Base-by-base conservation (phyloP, 2,888 invertebrate species). In the Leptinotarsa tumamoca region DNA sequence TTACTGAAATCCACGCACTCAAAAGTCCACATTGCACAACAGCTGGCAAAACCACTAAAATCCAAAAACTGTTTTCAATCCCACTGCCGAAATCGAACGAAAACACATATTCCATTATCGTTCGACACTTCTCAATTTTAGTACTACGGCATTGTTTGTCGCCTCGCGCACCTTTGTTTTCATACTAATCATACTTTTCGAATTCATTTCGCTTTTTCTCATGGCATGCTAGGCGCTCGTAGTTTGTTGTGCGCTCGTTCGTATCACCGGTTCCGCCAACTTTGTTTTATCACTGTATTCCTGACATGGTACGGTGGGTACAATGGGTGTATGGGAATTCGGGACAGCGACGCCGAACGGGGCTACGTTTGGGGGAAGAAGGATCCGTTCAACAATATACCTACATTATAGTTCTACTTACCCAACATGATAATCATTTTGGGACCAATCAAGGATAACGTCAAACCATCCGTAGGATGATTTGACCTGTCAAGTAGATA, bases 221-320 rank as follows among this genome's bases (percentile, higher is more conserved):
- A 71, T 67, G 72, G 66, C 72, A 67, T 51, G 67, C 67, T 66
- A 67, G 67, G 61, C 51, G 61, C 18, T 56, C 67, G 58, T 67
- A 68, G 68, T 61, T 68, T 69, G 74, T 73, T 76, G 77, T 77
- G 68, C 74, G 77, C 58, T 77, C 77, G 77, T 61, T 71, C 77
- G 77, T 77, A 77, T 77, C 74, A 74, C 77, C 77, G 77, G 74
- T 77, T 77, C 73, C 76, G 76, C 74, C 69, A 74, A 74, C 71
- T 74, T 77, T 72, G 73, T 77, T 74, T 77, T 77, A 71, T 76
- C 69, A 67, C 71, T 71, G 71, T 67, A 49, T 61, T 58, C n/a
- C 67, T 71, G 73, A 56, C 70, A 68, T 71, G 68, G 67, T 76
- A 68, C 63, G 54, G 43, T 66, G 61, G 33, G 27, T 51, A 67